phyloP scores from a whole-genome alignment of 2,113 vertebrate genomes.

The Pipa parva region DNA sequence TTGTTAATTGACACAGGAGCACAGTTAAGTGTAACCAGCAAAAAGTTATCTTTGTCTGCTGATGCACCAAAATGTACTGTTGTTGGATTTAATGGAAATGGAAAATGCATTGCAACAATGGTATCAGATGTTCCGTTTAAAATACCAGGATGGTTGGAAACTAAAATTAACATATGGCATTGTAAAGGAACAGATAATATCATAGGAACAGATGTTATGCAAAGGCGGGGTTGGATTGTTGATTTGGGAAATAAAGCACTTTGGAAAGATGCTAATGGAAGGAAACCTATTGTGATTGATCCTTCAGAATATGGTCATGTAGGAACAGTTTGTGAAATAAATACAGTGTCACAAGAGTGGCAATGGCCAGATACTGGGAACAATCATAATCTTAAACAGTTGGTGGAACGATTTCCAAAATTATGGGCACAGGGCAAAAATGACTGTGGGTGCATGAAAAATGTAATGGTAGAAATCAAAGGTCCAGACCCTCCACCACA shows the following conservation, averaged over 20 bases:
- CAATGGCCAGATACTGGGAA: neutral
- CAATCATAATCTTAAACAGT: neutral
- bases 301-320: neutral
- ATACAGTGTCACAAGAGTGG: neutral
- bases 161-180: neutral
- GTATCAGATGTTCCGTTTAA: neutral
- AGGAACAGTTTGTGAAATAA: too few species aligned
- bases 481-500: neutral
- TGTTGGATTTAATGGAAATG: neutral
- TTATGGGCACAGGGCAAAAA: neutral
- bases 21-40: neutral
- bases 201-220: neutral
- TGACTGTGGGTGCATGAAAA: neutral
- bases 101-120: neutral
- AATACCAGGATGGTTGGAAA: neutral
- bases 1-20: slow-evolving; percentile 18
- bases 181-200: neutral
- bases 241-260: neutral
- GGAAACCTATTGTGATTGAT: neutral
- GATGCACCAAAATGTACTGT: too few species aligned
- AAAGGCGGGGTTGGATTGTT: neutral
- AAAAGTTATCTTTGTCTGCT: neutral
- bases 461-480: neutral
- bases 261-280: neutral
- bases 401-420: neutral